Evolutionary conservation across 2,113 vertebrate genomes (phyloP).

Genomic region (Podarcis muralis): DNA sequence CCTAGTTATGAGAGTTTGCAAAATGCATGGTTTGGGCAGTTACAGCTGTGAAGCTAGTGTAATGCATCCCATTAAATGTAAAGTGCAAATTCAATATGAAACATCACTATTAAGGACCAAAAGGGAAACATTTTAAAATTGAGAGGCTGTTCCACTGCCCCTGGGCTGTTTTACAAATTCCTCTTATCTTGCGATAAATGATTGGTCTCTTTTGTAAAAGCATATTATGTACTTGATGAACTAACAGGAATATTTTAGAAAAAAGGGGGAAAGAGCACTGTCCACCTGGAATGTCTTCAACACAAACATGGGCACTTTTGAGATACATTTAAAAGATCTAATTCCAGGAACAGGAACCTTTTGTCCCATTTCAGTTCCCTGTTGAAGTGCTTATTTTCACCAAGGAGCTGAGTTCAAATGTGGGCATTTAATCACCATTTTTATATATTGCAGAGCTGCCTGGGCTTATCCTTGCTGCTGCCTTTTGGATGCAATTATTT

Average conservation of each 20-base stretch:
- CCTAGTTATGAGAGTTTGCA: not conserved
- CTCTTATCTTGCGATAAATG: not conserved
- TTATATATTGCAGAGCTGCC: not conserved
- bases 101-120: not conserved
- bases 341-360: too few relatives aligned
- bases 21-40: conserved; percentile 10
- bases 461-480: not conserved
- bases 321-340: too few relatives aligned
- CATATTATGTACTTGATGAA: not conserved
- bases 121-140: not conserved
- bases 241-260: not conserved
- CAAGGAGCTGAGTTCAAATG: not conserved
- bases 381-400: not conserved
- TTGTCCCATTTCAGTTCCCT: not conserved
- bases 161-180: not conserved
- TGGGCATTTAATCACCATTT: not conserved
- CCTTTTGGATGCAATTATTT: not conserved
- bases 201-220: not conserved
- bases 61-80: not conserved
- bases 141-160: not conserved
- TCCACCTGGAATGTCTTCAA: not conserved
- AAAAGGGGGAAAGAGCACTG: not conserved
- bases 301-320: too few relatives aligned
- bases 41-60: conserved; percentile 19
- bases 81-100: not conserved